phyloP scores from a whole-genome alignment of 2,113 vertebrate genomes.

The Bos javanicus region DNA sequence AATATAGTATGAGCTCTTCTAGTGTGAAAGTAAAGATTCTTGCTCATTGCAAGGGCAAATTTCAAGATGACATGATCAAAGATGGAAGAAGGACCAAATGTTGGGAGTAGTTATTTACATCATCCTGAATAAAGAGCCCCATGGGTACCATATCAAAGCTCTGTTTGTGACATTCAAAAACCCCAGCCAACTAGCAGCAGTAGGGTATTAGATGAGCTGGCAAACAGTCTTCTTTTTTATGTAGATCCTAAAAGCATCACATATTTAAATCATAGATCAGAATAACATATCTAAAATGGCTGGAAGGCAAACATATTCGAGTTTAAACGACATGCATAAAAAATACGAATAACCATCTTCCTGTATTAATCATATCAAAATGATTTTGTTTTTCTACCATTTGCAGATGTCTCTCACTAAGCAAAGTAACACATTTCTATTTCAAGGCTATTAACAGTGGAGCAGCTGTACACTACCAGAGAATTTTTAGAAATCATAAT shows the following conservation, averaged over 20 bases:
- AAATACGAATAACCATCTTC: conserved; percentile 79
- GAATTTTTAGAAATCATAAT: conserved; percentile 80
- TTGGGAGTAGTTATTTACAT: conserved; percentile 76
- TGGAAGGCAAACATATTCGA: conserved; percentile 82
- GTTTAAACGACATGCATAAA: conserved; percentile 82
- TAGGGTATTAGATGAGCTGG: conserved; percentile 73
- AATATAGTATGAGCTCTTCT: conserved; percentile 70
- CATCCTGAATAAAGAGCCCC: conserved; percentile 70
- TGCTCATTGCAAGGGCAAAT: conserved; percentile 68
- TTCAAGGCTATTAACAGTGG: conserved; percentile 81
- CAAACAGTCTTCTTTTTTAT: conserved; percentile 64
- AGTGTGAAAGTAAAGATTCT: conserved; percentile 64
- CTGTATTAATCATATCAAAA: conserved; percentile 82
- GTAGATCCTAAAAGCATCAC: conserved; percentile 77
- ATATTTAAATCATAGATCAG: conserved; percentile 71
- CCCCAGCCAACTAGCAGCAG: conserved; percentile 59
- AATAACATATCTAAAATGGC: conserved; percentile 78
- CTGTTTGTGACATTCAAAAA: conserved; percentile 72
- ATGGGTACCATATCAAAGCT: conserved; percentile 63
- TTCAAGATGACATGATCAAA: conserved; percentile 71
- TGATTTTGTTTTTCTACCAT: conserved; percentile 77
- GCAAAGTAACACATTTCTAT: conserved; percentile 82
- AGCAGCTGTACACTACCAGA: conserved; percentile 81
- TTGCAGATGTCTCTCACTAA: conserved; percentile 82
- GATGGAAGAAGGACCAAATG: conserved; percentile 71